Conservation (phyloP, 2,797 vertebrate genomes). For the Rhabdophis nuchalis region DNA sequence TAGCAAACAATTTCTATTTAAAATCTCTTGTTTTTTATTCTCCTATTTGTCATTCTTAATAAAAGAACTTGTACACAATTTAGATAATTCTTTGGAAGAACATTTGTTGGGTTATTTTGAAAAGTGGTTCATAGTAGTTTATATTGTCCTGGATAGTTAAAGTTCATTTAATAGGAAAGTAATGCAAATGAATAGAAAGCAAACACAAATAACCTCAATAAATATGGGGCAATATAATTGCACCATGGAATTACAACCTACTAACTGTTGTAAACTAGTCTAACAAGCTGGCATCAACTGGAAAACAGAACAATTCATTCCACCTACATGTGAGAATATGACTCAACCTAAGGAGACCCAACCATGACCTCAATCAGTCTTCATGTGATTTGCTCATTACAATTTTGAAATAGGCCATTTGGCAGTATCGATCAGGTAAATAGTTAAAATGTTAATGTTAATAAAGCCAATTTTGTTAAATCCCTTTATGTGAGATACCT, state of each 20-base stretch:
- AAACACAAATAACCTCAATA: conserved; percentile 44
- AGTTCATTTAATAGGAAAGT: conserved; percentile 11
- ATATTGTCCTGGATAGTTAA: not conserved
- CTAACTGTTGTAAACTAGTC: not conserved
- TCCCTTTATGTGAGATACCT: not conserved
- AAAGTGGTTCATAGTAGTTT: not conserved
- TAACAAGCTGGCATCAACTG: not conserved
- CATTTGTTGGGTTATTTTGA: not conserved
- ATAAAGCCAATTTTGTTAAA: not conserved
- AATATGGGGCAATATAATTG: conserved; percentile 43
- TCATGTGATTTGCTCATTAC: not conserved
- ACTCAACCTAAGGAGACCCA: not conserved
- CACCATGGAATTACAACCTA: not conserved
- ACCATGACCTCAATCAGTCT: not conserved
- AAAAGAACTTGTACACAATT: not conserved
- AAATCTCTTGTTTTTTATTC: not conserved
- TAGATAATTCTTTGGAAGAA: not conserved
- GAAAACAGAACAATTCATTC: not conserved
- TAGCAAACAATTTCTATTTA: not conserved
- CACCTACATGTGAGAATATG: not conserved
- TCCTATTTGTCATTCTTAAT: not conserved
- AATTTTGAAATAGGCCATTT: not conserved
- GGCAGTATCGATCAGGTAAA: not conserved
- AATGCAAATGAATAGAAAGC: conserved; percentile 34
- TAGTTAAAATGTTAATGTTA: not conserved